Conservation (phyloP, 2,113 vertebrate species). For the Mesitornis unicolor region DNA sequence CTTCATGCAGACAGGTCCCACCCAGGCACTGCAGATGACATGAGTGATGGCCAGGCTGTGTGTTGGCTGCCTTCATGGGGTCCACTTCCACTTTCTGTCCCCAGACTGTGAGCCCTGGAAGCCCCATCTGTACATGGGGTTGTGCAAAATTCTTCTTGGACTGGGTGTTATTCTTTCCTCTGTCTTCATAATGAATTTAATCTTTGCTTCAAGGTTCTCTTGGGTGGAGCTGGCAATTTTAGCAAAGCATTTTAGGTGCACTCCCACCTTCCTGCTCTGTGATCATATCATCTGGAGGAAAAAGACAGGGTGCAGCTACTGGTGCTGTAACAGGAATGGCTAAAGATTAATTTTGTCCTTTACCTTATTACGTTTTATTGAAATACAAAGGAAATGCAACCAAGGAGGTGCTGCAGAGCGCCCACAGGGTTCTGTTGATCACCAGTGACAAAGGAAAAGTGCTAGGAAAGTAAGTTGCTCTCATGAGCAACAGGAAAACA, state of each 20-base stretch:
- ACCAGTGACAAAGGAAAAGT: neutral
- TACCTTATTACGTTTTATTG: neutral
- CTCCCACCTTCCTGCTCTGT: neutral
- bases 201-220: neutral
- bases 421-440: neutral
- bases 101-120: neutral
- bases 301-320: neutral
- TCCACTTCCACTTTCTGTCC: neutral
- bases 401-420: neutral
- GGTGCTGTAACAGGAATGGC: neutral
- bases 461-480: neutral
- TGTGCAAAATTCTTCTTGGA: neutral
- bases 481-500: neutral
- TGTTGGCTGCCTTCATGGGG: neutral
- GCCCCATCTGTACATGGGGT: neutral
- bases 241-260: neutral
- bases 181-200: neutral
- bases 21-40: neutral
- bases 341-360: neutral
- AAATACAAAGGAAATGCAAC: neutral
- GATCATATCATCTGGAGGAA: neutral
- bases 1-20: neutral
- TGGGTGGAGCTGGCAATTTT: neutral
- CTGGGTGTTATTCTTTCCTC: neutral
- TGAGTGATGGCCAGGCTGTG: neutral